phyloP scores from a whole-genome alignment of 2,797 vertebrate species.

The Lutjanus argentimaculatus region DNA sequence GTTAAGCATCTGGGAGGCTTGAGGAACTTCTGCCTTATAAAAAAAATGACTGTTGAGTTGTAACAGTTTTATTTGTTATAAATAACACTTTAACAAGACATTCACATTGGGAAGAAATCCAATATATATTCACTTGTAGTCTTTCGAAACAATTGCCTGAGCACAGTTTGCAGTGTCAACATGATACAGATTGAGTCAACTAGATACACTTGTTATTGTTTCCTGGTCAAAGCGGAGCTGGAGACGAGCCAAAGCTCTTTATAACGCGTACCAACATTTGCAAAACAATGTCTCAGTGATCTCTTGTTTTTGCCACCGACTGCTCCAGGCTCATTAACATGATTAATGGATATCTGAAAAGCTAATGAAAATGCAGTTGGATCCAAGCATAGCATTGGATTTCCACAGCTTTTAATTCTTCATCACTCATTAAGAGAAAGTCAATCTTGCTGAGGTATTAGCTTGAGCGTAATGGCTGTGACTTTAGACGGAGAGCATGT shows the following conservation, averaged over 20 bases:
- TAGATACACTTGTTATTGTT: constrained; percentile 62
- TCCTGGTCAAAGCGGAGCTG: constrained; percentile 53
- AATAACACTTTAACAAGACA: constrained; percentile 62
- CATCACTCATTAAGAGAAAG: constrained; percentile 57
- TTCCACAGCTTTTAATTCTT: constrained; percentile 59
- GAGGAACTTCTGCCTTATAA: constrained; percentile 49
- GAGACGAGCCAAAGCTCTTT: constrained; percentile 56
- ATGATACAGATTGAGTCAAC: constrained; percentile 54
- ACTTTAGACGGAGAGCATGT: constrained; percentile 28
- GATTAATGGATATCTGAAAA: constrained; percentile 67
- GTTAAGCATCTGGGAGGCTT: constrained; percentile 43
- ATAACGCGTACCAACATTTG: constrained; percentile 45
- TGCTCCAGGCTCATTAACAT: constrained; percentile 59
- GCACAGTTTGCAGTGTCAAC: constrained; percentile 58
- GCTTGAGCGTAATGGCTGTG: constrained; percentile 35
- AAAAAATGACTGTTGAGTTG: constrained; percentile 46
- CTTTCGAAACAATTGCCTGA: constrained; percentile 51
- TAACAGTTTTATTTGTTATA: constrained; percentile 58
- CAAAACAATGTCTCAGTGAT: constrained; percentile 54
- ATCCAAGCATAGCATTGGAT: constrained; percentile 63
- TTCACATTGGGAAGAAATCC: constrained; percentile 32
- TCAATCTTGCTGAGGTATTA: constrained; percentile 39
- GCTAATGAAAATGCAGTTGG: constrained; percentile 58
- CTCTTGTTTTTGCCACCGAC: constrained; percentile 58
- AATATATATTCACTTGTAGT: constrained; percentile 32